Evolutionary conservation across 1,140 invertebrate genomes (phyloP).

Genomic region (fruit fly (Drosophila melanogaster)): Release_6_plus_ISO1_MT NC_004354.4:14452001-14452500

Average conservation of each 20-base stretch:
- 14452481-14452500: background rate
- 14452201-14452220: too few relatives aligned
- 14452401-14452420: background rate
- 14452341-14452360: slow-evolving; percentile 71
- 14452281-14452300: slow-evolving; percentile 15
- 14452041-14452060: too few relatives aligned
- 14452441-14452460: slow-evolving; percentile 10
- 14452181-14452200: too few relatives aligned
- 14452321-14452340: slow-evolving; percentile 66
- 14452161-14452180: too few relatives aligned
- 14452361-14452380: slow-evolving; percentile 44
- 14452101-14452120: too few relatives aligned
- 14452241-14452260: background rate
- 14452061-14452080: too few relatives aligned
- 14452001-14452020: background rate
- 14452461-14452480: slow-evolving; percentile 16
- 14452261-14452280: background rate
- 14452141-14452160: too few relatives aligned
- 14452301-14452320: slow-evolving; percentile 57
- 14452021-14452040: background rate
- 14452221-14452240: too few relatives aligned
- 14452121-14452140: too few relatives aligned
- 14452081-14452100: too few relatives aligned
- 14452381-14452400: slow-evolving; percentile 46
- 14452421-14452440: background rate